Evolutionary conservation across 1,140 invertebrate species (phyloP).

Genomic region (Micrasema longulum): DNA sequence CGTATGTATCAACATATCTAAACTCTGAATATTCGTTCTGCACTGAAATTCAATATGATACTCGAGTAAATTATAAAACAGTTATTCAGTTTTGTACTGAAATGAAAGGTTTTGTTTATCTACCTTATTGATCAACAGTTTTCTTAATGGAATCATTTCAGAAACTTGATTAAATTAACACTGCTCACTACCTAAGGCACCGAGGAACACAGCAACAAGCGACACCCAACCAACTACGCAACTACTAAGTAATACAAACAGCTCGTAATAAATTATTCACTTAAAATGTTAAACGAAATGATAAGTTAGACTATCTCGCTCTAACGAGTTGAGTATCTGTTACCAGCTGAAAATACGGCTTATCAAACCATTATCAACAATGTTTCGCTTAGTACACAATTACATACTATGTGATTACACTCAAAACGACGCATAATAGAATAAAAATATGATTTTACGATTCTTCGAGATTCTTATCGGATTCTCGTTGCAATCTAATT

Average conservation of each 20-base stretch:
- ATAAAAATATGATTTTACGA: not conserved
- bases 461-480: not conserved
- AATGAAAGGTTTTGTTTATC: too few species aligned
- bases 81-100: too few species aligned
- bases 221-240: too few species aligned
- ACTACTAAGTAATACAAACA: not conserved
- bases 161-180: not conserved
- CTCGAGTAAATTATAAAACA: too few species aligned
- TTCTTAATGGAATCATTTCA: slow-evolving; percentile 48
- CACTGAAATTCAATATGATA: too few species aligned
- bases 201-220: too few species aligned
- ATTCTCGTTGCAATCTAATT: not conserved
- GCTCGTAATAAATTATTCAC: slow-evolving; percentile 20
- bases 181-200: too few species aligned
- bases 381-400: not conserved
- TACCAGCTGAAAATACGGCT: not conserved
- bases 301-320: slow-evolving; percentile 9
- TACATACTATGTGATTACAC: not conserved
- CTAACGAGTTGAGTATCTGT: not conserved
- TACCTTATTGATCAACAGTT: slow-evolving; percentile 46
- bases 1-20: not conserved
- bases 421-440: not conserved
- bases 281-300: slow-evolving; percentile 5
- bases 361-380: slow-evolving; percentile 15
- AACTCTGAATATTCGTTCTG: too few species aligned